Base-by-base conservation (phyloP, 1,140 invertebrate species). In the Trichoplusia ni region DNA sequence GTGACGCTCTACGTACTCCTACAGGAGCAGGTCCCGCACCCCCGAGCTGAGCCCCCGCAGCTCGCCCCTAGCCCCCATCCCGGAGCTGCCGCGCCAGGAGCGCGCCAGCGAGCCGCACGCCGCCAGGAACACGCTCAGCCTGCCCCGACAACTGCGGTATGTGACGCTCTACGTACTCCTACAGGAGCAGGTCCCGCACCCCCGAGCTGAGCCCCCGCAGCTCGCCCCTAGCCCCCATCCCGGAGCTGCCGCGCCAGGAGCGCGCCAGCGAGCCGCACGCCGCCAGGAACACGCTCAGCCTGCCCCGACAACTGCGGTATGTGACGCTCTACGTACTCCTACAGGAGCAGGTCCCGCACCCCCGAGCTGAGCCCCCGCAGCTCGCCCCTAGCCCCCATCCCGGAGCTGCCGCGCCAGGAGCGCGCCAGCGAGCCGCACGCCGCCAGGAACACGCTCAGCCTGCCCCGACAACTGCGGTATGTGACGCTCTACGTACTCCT, bases 11-110 rank as follows among this genome's bases (percentile, higher is more conserved):
- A n/a, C 13, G 25, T 18, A 16, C 21, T 67, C 19, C 31, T 40
- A 5, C 25, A 84, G 84, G 33, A 82, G 77, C 16, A 51, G 82
- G 4, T 84, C 82, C 4, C 76, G 77, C 1, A 86, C 84, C 0
- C 84, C 84, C 0, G 82, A 84, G 11, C 27, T 80, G 0, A 86
- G 84, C 44, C 81, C 84, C 0, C 71, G 70, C 0, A 18, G 67
- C 14, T 71, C 75, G 0, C 64, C 71, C 0, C 56, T 87, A 16
- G 59, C 73, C 2, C 60, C 81, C n/a, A 85, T 87, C 5, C 66
- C 54, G 1, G 84, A 87, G 47, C 64, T 70, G 21, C 77, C 82
- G 5, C 65, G 47, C 16, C 77, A 71, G 23, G 77, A 84, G 29
- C 33, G 42, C 1, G 71, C 64, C 4, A 73, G 64, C 27, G 81